Evolutionary conservation across 37 sponge, comb jelly and placozoan genomes (phyloP), one percentile per base, ranked within the genome.

Genomic region (Agelas oroides): DNA sequence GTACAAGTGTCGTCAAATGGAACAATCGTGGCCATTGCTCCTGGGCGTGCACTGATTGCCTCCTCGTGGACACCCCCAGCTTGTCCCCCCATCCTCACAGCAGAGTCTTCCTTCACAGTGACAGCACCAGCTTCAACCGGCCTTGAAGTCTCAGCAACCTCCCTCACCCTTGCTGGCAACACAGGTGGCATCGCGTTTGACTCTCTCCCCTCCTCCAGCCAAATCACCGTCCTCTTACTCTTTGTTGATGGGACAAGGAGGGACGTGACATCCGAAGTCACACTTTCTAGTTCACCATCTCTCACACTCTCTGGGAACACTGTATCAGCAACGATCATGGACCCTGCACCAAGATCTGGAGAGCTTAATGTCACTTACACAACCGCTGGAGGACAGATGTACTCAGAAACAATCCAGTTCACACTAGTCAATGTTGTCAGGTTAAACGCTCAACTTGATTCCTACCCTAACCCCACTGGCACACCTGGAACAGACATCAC

Each of bases 341-440:
- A 39, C 1, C 17, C 39, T 0, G 31, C 8, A 54, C 68, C 16
- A 0, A 57, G 33, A 1, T 70, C 21, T 16, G 73, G 32, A 60
- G 24, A 17, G 46, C n/a, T 58, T 74, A 72, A 33, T 17, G 20
- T 30, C 68, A 53, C 54, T 19, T 27, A 34, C 13, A 46, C 46
- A 3, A 46, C 46, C 3, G 6, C 46, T 46, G 46, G 46, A 46
- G 46, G 46, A 46, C 31, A 23, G 2, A 46, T 5, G n/a, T 8
- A 39, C 33, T 15, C 33, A 73, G 52, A 21, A 19, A 52, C 62
- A 24, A 2, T 37, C 46, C 20, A 27, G 17, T 21, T 81, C 55
- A n/a, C 28, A 31, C 38, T 73, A 8, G 40, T 73, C 46, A 73
- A 83, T 62, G 83, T 72, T 13, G 11, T 46, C 13, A 15, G 64